Conservation (phyloP, 1,140 invertebrate species). For the Hylaeus volcanicus region DNA sequence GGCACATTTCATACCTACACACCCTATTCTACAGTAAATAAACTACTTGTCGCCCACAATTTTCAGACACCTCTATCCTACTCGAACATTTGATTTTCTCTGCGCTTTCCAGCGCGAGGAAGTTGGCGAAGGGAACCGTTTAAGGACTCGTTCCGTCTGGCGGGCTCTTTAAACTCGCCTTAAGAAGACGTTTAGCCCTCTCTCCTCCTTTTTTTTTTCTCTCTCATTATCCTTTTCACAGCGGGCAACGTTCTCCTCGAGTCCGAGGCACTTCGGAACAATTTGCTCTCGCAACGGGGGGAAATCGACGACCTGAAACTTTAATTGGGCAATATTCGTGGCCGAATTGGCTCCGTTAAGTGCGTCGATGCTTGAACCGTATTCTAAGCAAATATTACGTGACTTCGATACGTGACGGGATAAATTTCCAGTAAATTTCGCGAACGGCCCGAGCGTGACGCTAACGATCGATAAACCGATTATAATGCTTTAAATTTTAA, state of each 20-base stretch:
- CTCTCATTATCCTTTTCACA: neutral
- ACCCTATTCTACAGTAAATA: no score
- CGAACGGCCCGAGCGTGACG: neutral
- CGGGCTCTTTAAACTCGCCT: slow-evolving; percentile 43
- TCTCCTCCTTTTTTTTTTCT: neutral
- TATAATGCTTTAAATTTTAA: slow-evolving; percentile 54
- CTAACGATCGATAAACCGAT: slow-evolving; percentile 55
- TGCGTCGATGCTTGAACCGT: neutral
- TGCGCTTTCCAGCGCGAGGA: neutral
- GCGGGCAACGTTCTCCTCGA: neutral
- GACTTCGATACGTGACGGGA: slow-evolving; percentile 38
- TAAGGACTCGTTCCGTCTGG: neutral
- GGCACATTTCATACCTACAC: no score
- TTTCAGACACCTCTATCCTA: no score
- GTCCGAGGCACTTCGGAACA: neutral
- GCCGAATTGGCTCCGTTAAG: neutral
- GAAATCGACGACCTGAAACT: slow-evolving; percentile 6
- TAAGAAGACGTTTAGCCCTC: slow-evolving; percentile 29
- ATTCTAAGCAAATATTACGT: slow-evolving; percentile 33
- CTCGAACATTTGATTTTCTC: no score
- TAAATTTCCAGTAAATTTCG: slow-evolving; percentile 57
- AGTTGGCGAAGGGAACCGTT: neutral
- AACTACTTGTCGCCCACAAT: no score
- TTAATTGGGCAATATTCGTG: slow-evolving; percentile 16
- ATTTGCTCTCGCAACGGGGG: neutral